phyloP scores from a whole-genome alignment of 2,888 invertebrate genomes.

The Leptinotarsa peninsularis region DNA sequence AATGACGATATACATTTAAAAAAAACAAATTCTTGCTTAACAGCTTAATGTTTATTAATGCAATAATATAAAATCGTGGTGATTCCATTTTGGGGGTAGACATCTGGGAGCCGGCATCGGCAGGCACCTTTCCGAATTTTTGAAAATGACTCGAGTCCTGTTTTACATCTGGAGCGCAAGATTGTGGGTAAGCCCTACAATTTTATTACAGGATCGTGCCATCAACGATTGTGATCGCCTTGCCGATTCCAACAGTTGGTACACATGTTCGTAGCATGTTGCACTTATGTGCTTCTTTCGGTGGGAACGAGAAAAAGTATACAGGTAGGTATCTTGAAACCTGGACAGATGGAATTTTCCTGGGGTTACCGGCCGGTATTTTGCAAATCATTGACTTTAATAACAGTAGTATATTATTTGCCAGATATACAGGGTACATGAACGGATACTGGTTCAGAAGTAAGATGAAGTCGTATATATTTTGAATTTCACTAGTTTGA shows the following conservation, averaged over 20 bases:
- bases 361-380: not conserved
- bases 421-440: too few relatives aligned
- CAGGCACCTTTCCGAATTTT: slow-evolving; percentile 19
- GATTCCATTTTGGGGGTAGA: not conserved
- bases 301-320: slow-evolving; percentile 10
- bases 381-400: not conserved
- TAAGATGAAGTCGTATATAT: too few relatives aligned
- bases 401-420: too few relatives aligned
- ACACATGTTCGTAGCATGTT: slow-evolving; percentile 19
- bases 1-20: not conserved
- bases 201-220: slow-evolving; percentile 31
- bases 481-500: too few relatives aligned
- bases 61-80: not conserved
- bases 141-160: slow-evolving; percentile 21
- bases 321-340: slow-evolving; percentile 11
- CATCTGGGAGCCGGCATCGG: slow-evolving; percentile 13
- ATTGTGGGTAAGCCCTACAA: slow-evolving; percentile 29
- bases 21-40: not conserved
- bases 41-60: not conserved
- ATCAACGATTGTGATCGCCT: slow-evolving; percentile 11
- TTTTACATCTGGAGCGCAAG: slow-evolving; percentile 29
- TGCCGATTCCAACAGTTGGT: slow-evolving; percentile 28
- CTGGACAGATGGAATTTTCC: not conserved
- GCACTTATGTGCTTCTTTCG: slow-evolving; percentile 17
- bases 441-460: too few relatives aligned